phyloP scores from a whole-genome alignment of 2,113 vertebrate genomes.

The Aleadryas rufinucha region DNA sequence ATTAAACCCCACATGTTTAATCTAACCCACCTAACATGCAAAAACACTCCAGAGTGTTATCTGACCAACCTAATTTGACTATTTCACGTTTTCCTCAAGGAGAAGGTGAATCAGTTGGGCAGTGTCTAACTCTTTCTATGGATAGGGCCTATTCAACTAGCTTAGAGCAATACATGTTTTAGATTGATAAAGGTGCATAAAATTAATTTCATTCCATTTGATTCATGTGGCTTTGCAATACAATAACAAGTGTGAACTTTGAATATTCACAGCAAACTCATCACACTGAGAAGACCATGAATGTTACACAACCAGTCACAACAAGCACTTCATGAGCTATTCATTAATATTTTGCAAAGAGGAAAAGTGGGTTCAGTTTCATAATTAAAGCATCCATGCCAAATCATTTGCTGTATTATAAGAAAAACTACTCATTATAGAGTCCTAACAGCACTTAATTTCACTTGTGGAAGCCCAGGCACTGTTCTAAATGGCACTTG shows the following conservation, averaged over 20 bases:
- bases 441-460: neutral
- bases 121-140: neutral
- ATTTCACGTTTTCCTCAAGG: neutral
- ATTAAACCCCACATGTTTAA: neutral
- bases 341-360: neutral
- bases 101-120: neutral
- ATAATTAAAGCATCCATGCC: neutral
- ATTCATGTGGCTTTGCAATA: neutral
- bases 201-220: neutral
- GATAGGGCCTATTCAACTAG: neutral
- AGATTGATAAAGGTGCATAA: neutral
- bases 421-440: neutral
- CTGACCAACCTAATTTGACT: neutral
- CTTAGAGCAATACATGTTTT: neutral
- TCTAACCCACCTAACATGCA: neutral
- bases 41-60: neutral
- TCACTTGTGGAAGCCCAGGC: neutral
- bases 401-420: slow-evolving; percentile 6
- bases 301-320: neutral
- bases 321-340: neutral
- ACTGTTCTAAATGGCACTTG: neutral
- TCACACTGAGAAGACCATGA: neutral
- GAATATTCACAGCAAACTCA: neutral
- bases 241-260: neutral
- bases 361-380: neutral